Evolutionary conservation across 2,888 invertebrate species (phyloP).

Genomic region (Drosophila peninsularis): DNA sequence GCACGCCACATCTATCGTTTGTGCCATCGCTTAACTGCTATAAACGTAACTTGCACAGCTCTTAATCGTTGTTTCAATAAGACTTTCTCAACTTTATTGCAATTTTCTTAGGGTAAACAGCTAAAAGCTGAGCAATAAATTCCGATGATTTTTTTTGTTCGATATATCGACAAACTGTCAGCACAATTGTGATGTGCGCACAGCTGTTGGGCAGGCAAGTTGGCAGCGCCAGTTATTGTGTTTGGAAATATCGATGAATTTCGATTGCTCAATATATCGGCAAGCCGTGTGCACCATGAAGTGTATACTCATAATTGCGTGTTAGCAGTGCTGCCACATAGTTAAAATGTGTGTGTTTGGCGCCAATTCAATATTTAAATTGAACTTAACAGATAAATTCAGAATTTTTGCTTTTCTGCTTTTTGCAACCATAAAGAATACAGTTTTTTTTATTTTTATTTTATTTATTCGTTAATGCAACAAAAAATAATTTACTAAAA

Average conservation of each 20-base stretch:
- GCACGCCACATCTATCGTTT: slow-evolving; percentile 50
- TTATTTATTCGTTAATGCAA: slow-evolving; percentile 50
- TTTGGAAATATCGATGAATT: not conserved
- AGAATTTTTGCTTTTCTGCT: not conserved
- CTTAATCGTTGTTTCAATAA: not conserved
- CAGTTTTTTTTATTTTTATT: not conserved
- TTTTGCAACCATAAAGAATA: not conserved
- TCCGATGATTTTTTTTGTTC: slow-evolving; percentile 39
- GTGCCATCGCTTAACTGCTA: slow-evolving; percentile 34
- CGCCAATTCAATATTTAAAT: not conserved
- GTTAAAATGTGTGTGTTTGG: not conserved
- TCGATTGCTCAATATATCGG: not conserved
- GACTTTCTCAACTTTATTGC: slow-evolving; percentile 6
- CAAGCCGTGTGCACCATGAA: too few relatives aligned
- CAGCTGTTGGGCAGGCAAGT: slow-evolving; percentile 32
- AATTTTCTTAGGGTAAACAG: slow-evolving; percentile 44
- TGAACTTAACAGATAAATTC: too few relatives aligned
- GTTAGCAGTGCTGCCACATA: slow-evolving; percentile 14
- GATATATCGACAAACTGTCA: slow-evolving; percentile 42
- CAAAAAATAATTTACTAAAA: slow-evolving; percentile 39
- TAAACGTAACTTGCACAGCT: not conserved
- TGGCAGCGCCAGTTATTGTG: slow-evolving; percentile 23
- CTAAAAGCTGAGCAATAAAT: slow-evolving; percentile 30
- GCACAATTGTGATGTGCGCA: slow-evolving; percentile 16
- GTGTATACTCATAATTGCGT: not conserved